These are phyloP conservation scores for Troides oblongomaculatus DNA, from an alignment of 2,888 invertebrate species.

Conservation along the genomic window DNA sequence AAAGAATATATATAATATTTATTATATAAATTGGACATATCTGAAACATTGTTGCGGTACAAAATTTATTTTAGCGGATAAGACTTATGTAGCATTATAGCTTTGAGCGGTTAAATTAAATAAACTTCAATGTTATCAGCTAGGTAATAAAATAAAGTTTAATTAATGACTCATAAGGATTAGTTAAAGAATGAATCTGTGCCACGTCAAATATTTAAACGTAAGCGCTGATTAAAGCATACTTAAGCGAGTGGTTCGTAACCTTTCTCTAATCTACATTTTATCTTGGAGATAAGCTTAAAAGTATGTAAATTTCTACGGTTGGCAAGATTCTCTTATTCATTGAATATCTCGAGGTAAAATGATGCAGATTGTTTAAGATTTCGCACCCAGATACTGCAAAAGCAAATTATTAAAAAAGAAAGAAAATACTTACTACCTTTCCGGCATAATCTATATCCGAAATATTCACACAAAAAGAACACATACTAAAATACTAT, in stretches of 20 bases:
- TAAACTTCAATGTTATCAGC: not conserved
- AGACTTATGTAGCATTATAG: not conserved
- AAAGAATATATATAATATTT: too few species aligned
- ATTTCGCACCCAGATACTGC: not conserved
- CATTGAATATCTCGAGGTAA: not conserved
- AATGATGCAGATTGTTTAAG: not conserved
- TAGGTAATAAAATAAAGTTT: not conserved
- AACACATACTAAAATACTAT: not conserved
- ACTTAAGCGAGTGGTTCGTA: slow-evolving; percentile 20
- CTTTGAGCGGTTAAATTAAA: not conserved
- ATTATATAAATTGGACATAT: too few species aligned
- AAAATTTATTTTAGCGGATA: too few species aligned
- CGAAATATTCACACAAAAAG: not conserved
- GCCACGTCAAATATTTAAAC: not conserved
- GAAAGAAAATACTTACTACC: not conserved
- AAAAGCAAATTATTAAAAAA: not conserved
- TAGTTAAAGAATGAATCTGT: not conserved
- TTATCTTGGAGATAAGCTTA: slow-evolving; percentile 22
- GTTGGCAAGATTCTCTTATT: not conserved
- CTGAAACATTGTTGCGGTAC: too few species aligned
- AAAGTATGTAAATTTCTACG: slow-evolving; percentile 7
- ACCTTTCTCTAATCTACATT: slow-evolving; percentile 18
- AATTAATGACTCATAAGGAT: not conserved
- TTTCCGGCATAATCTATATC: not conserved
- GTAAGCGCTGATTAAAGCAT: slow-evolving; percentile 10